phyloP scores from a whole-genome alignment of 2,113 vertebrate species.

The Etheostoma cragini region DNA sequence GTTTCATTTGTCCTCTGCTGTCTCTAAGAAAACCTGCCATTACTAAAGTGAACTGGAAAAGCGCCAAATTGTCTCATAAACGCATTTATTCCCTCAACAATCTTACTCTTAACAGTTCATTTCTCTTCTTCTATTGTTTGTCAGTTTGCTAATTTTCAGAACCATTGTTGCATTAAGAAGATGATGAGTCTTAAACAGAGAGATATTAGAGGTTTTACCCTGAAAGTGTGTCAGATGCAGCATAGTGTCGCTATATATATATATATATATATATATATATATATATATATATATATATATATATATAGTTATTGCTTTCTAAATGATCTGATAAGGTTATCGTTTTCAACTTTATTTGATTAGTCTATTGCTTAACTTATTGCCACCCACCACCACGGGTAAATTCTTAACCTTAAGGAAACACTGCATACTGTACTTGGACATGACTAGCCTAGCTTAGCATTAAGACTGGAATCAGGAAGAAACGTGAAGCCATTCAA shows the following conservation, averaged over 20 bases:
- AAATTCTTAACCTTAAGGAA: no score
- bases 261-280: no score
- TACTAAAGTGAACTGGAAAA: neutral
- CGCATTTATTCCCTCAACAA: no score
- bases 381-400: no score
- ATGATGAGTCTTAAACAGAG: neutral
- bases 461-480: neutral
- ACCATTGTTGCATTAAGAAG: neutral
- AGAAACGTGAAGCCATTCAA: neutral
- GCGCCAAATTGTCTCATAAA: neutral
- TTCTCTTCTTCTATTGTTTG: neutral
- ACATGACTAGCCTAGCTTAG: neutral
- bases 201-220: neutral
- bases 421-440: neutral
- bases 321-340: no score
- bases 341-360: no score
- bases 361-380: no score
- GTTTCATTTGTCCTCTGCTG: constrained; percentile 12
- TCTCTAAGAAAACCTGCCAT: constrained; percentile 2
- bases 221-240: no score
- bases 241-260: no score
- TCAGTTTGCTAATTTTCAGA: neutral
- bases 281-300: no score
- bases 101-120: neutral
- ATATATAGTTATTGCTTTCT: no score